These are phyloP conservation scores for Protodeltote pygarga DNA, from an alignment of 2,888 invertebrate genomes.

Conservation along the genomic window DNA sequence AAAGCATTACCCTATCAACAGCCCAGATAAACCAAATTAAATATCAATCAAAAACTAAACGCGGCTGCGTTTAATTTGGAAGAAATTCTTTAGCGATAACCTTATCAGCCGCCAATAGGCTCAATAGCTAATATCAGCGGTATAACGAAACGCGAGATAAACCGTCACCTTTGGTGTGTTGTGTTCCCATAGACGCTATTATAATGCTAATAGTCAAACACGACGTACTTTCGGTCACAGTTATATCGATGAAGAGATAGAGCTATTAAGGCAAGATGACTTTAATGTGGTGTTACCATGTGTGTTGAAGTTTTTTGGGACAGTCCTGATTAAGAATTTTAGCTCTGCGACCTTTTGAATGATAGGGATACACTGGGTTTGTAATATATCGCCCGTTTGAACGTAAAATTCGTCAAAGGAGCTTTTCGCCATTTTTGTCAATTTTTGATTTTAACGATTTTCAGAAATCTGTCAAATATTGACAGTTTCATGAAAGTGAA, in stretches of 20 bases:
- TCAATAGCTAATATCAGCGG: conserved; percentile 31
- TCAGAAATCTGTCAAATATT: too few species aligned
- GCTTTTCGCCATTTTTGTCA: too few species aligned
- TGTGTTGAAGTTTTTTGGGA: conserved; percentile 2
- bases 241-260: conserved; percentile 42
- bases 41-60: conserved; percentile 41
- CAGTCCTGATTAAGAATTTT: neutral
- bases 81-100: conserved; percentile 37
- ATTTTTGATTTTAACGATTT: too few species aligned
- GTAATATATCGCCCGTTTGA: too few species aligned
- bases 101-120: conserved; percentile 36
- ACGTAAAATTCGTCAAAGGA: too few species aligned
- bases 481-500: too few species aligned
- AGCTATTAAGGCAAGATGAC: conserved; percentile 35
- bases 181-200: conserved; percentile 28
- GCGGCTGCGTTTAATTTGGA: conserved; percentile 25
- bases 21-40: conserved; percentile 40
- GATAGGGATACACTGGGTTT: neutral
- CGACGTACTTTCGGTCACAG: conserved; percentile 25
- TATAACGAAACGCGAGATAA: conserved; percentile 42
- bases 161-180: conserved; percentile 38
- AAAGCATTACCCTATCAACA: conserved; percentile 9
- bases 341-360: neutral
- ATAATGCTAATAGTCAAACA: conserved; percentile 36
- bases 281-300: conserved; percentile 17